phyloP scores from a whole-genome alignment of 1,140 invertebrate species.

The Lamellibrachia luymesi region DNA sequence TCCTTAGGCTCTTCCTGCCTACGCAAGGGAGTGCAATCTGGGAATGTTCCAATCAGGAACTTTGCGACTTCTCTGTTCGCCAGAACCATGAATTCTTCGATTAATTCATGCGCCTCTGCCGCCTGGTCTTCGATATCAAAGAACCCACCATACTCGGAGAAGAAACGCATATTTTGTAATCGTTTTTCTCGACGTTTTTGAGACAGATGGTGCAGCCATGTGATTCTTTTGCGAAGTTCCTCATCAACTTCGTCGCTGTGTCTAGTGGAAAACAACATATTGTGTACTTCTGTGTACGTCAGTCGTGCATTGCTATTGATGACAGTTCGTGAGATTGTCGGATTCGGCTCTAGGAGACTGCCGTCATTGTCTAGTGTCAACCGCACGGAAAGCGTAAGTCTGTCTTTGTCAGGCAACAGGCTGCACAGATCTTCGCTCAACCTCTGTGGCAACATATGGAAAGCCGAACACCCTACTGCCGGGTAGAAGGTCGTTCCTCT shows the following conservation, averaged over 20 bases:
- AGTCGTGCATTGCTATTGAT: not conserved
- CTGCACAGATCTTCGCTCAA: no score
- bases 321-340: not conserved
- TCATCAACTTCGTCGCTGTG: constrained; percentile 6
- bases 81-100: constrained; percentile 45
- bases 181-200: constrained; percentile 38
- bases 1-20: constrained; percentile 36
- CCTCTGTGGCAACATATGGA: no score
- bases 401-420: no score
- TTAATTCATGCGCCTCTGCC: constrained; percentile 40
- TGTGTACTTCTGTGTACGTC: not conserved
- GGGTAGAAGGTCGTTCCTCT: no score
- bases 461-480: no score
- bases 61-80: constrained; percentile 43
- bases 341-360: not conserved
- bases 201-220: constrained; percentile 31
- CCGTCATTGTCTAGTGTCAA: no score
- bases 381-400: no score
- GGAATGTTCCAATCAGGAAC: constrained; percentile 36
- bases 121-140: constrained; percentile 31
- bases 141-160: constrained; percentile 32
- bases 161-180: constrained; percentile 37
- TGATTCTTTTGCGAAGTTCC: constrained; percentile 21
- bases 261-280: not conserved
- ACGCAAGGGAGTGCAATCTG: constrained; percentile 37